Conservation (phyloP, 2,797 vertebrate genomes). For the Paguma larvata region DNA sequence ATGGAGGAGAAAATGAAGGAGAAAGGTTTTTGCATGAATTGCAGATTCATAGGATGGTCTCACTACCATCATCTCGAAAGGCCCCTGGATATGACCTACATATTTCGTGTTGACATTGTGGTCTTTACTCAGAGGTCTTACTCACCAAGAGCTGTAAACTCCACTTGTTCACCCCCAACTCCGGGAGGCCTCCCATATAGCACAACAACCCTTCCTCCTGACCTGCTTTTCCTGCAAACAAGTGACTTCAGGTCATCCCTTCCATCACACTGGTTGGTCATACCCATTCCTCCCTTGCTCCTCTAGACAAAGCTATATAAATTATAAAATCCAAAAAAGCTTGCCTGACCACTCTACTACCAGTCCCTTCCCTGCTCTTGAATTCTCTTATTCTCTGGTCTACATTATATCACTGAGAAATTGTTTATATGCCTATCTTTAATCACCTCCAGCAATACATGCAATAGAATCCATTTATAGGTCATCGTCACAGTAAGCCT, state of each 20-base stretch:
- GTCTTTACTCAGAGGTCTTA: neutral
- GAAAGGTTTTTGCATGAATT: neutral
- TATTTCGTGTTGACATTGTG: neutral
- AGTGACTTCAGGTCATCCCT: neutral
- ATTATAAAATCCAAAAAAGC: neutral
- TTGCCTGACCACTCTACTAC: neutral
- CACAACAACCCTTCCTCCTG: neutral
- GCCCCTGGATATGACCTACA: neutral
- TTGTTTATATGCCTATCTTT: neutral
- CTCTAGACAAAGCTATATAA: neutral
- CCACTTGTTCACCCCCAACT: neutral
- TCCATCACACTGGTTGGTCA: fast-evolving
- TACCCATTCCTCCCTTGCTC: neutral
- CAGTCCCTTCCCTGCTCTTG: neutral
- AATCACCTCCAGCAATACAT: neutral
- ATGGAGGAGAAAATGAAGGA: neutral
- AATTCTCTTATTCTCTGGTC: neutral
- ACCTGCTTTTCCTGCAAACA: neutral
- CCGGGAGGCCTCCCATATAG: neutral
- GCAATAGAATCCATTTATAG: neutral
- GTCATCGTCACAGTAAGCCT: neutral
- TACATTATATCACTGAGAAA: neutral
- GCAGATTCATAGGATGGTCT: neutral
- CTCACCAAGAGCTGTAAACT: neutral
- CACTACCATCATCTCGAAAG: neutral